Evolutionary conservation across 2,113 vertebrate genomes (phyloP).

Genomic region (Hepsetus odoe): DNA sequence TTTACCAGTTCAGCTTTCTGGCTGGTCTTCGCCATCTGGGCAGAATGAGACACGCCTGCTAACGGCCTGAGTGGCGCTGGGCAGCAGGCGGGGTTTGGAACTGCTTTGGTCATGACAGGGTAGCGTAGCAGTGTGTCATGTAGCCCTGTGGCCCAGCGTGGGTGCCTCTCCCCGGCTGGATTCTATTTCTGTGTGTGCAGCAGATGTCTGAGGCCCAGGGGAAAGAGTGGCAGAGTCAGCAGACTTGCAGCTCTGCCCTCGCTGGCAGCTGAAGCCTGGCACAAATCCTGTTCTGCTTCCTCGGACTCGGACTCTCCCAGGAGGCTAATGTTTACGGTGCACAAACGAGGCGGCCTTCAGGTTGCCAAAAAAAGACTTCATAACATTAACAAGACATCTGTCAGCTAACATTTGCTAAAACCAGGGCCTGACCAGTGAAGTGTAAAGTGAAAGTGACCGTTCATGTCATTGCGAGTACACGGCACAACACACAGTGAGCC

Average conservation of each 20-base stretch:
- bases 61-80: not conserved
- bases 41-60: not conserved
- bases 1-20: not conserved
- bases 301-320: constrained; percentile 42
- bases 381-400: constrained; percentile 9
- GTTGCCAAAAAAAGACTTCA: constrained; percentile 8
- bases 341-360: constrained; percentile 24
- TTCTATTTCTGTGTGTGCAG: constrained; percentile 50
- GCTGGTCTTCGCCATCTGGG: not conserved
- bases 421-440: too few species aligned
- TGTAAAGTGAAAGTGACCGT: too few species aligned
- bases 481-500: too few species aligned
- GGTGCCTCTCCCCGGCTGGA: constrained; percentile 15
- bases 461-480: too few species aligned
- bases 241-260: constrained; percentile 8
- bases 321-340: constrained; percentile 52
- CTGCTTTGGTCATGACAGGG: not conserved
- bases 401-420: constrained; percentile 13
- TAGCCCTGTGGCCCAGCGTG: constrained; percentile 8
- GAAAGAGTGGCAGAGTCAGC: constrained; percentile 18
- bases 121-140: constrained; percentile 20
- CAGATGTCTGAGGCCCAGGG: constrained; percentile 41
- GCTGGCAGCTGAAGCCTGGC: constrained; percentile 40
- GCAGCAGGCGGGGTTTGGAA: not conserved
- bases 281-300: constrained; percentile 23